A percentile compares a stretch with the other conserved stretches of the same genome.
Evolutionary conservation across 1,140 invertebrate genomes (phyloP).

Genomic region (Helicoverpa armigera): DNA sequence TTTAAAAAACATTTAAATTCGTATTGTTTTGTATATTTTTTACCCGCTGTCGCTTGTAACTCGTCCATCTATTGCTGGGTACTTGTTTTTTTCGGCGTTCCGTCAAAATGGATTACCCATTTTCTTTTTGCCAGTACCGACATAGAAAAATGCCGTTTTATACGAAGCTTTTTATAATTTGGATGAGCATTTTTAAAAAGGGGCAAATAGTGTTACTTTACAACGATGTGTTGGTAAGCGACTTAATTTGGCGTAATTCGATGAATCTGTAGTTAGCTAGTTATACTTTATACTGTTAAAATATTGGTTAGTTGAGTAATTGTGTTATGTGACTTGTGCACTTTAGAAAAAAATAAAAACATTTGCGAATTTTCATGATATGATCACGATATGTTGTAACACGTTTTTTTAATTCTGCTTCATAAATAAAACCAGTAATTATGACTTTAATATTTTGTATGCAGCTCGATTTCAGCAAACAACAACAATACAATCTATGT

Average conservation of each 20-base stretch:
- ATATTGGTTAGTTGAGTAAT: not conserved
- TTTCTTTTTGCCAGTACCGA: slow-evolving; percentile 64
- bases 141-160: slow-evolving; percentile 56
- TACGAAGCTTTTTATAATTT: slow-evolving; percentile 51
- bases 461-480: not conserved
- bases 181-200: slow-evolving; percentile 44
- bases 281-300: too few species aligned
- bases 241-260: not conserved
- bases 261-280: too few species aligned
- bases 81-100: slow-evolving; percentile 64
- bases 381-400: not conserved
- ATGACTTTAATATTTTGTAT: slow-evolving; percentile 1
- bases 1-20: too few species aligned
- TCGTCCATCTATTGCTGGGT: slow-evolving; percentile 21
- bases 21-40: too few species aligned
- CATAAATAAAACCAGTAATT: not conserved
- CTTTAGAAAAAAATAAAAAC: not conserved
- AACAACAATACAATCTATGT: slow-evolving; percentile 1
- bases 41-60: slow-evolving; percentile 52
- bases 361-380: not conserved
- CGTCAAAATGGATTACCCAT: slow-evolving; percentile 70
- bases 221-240: slow-evolving; percentile 28
- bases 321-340: not conserved
- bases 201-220: not conserved
- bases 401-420: not conserved